A percentile compares a stretch with the other conserved stretches of the same genome.
phyloP scores from a whole-genome alignment of 2,888 invertebrate genomes.

The Andricus quercusramuli region DNA sequence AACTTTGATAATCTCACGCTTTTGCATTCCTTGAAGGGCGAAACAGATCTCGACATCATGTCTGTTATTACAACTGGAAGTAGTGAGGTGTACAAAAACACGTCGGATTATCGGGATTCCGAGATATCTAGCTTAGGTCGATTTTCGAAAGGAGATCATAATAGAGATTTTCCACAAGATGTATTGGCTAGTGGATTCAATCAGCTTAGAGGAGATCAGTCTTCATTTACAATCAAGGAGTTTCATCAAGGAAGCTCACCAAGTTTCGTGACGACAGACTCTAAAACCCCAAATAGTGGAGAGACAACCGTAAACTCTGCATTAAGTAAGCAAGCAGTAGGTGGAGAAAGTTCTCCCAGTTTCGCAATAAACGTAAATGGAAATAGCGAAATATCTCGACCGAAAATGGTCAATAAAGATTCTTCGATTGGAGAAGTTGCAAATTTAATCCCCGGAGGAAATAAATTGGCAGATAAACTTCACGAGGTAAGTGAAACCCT shows the following conservation, averaged over 20 bases:
- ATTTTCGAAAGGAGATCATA: not conserved
- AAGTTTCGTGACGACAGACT: constrained; percentile 4
- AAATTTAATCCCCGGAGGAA: not conserved
- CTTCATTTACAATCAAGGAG: constrained; percentile 21
- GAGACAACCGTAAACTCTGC: constrained; percentile 14
- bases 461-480: not conserved
- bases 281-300: not conserved
- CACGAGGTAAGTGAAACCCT: not conserved
- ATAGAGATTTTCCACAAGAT: constrained; percentile 3
- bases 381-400: constrained; percentile 13
- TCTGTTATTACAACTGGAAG: not conserved
- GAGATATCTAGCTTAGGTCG: not conserved
- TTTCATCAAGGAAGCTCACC: constrained; percentile 8
- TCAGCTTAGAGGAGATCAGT: constrained; percentile 1
- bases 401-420: constrained; percentile 23
- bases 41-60: not conserved
- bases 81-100: not conserved
- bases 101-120: not conserved
- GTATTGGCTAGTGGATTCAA: not conserved
- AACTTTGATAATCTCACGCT: not conserved
- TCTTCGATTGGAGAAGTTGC: not conserved
- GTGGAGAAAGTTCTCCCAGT: constrained; percentile 21
- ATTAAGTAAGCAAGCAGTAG: not conserved
- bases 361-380: constrained; percentile 22
- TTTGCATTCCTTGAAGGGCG: not conserved